Evolutionary conservation across 2,797 vertebrate species (phyloP).

Genomic region (Coreius guichenoti): DNA sequence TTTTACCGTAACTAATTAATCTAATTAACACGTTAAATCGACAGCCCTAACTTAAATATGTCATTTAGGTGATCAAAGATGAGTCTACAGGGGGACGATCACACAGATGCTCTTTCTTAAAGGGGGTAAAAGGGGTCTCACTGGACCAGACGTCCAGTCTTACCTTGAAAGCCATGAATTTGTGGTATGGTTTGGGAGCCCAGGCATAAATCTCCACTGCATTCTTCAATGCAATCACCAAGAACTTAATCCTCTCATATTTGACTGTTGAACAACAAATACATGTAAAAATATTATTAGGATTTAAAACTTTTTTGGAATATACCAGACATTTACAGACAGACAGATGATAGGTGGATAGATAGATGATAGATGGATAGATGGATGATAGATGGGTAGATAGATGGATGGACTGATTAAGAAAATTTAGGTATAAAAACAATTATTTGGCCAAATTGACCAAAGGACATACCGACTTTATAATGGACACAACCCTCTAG

Average conservation of each 20-base stretch:
- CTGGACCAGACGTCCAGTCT: slow-evolving; percentile 45
- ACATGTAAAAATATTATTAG: not conserved
- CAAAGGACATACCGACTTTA: slow-evolving; percentile 90
- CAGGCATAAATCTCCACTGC: slow-evolving; percentile 98
- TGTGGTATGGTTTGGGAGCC: slow-evolving; percentile 99
- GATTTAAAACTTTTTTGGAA: not conserved
- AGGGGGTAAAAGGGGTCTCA: not conserved
- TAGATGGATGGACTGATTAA: fast-evolving
- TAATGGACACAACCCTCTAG: slow-evolving; percentile 98
- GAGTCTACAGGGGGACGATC: not conserved
- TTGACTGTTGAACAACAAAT: slow-evolving; percentile 82
- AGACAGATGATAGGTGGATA: too few species aligned
- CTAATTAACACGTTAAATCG: too few species aligned
- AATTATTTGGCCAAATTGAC: not conserved
- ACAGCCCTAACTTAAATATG: too few species aligned
- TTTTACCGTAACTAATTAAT: too few species aligned
- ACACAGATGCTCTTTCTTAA: slow-evolving; percentile 21
- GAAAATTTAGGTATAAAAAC: not conserved
- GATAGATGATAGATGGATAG: too few species aligned
- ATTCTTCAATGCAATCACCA: slow-evolving; percentile 99
- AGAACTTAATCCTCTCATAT: slow-evolving; percentile 98
- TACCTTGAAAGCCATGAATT: slow-evolving; percentile 99
- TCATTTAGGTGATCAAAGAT: too few species aligned
- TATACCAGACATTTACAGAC: too few species aligned
- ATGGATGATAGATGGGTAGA: fast-evolving